These are phyloP conservation scores for Saxicola maurus DNA, from an alignment of 2,797 vertebrate species.

Conservation along the genomic window DNA sequence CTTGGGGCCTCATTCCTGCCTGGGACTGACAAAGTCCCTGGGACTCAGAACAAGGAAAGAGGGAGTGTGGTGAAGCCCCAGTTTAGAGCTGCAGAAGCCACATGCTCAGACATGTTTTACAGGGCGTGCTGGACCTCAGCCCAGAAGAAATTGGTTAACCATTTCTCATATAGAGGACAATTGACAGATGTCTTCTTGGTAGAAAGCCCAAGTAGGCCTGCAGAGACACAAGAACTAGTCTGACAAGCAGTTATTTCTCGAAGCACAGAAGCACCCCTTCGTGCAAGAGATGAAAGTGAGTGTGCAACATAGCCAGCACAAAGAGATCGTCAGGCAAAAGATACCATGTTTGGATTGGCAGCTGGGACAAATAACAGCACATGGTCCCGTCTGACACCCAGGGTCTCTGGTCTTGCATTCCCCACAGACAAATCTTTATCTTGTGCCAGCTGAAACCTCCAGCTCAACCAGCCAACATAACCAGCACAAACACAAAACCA, in stretches of 20 bases:
- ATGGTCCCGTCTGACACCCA: neutral
- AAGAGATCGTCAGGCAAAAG: neutral
- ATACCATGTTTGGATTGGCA: neutral
- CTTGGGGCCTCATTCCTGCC: neutral
- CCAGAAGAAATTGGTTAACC: constrained; percentile 10
- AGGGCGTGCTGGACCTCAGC: neutral
- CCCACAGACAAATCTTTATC: neutral
- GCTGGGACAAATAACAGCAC: neutral
- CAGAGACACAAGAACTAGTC: neutral
- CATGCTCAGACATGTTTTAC: neutral
- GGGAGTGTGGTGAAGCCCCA: neutral
- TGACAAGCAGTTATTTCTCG: neutral
- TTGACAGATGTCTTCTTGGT: neutral
- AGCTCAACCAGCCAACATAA: neutral
- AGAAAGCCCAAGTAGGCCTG: neutral
- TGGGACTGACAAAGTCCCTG: neutral
- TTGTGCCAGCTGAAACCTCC: neutral
- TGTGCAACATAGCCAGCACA: neutral
- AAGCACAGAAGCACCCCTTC: neutral
- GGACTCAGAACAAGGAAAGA: neutral
- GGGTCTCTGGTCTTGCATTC: neutral
- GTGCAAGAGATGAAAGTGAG: neutral
- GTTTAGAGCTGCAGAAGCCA: neutral
- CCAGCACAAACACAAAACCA: neutral
- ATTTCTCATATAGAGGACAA: neutral